Percentiles rank a stretch among this genome's conserved stretches.
Conservation (phyloP, 2,888 invertebrate genomes). For the Meghimatium bilineatum region DNA sequence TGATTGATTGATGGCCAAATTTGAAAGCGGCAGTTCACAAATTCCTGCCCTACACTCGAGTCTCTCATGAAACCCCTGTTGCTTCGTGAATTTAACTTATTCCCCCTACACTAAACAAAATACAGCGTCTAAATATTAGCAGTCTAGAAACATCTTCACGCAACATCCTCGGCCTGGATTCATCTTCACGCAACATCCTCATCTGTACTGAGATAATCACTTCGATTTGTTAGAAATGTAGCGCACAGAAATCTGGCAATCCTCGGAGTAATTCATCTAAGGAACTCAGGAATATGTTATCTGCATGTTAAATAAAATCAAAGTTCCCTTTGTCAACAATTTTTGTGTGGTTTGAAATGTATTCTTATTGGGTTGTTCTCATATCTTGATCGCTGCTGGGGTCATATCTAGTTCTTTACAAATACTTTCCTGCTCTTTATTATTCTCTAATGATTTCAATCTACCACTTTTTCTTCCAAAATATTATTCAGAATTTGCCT, state of each 20-base stretch:
- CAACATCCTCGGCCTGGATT: not conserved
- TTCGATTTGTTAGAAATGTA: not conserved
- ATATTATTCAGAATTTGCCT: no score
- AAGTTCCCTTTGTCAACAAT: not conserved
- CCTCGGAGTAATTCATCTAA: not conserved
- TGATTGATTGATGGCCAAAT: not conserved
- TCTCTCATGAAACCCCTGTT: not conserved
- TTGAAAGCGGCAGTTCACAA: not conserved
- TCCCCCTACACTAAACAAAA: not conserved
- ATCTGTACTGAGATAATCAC: not conserved
- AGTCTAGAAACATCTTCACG: not conserved
- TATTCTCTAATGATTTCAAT: not conserved
- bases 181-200: conserved; percentile 4
- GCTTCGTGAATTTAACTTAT: not conserved
- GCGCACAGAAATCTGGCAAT: not conserved
- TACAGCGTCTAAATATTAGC: not conserved
- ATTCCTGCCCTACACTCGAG: not conserved
- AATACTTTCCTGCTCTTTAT: not conserved
- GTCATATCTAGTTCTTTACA: not conserved
- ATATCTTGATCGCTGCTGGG: not conserved
- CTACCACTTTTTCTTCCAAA: no score
- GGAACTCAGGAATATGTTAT: not conserved
- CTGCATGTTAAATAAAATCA: not conserved
- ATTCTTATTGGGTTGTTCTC: not conserved
- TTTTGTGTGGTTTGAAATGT: not conserved